phyloP scores from a whole-genome alignment of 2,113 vertebrate genomes.

The Ascaphus truei region DNA sequence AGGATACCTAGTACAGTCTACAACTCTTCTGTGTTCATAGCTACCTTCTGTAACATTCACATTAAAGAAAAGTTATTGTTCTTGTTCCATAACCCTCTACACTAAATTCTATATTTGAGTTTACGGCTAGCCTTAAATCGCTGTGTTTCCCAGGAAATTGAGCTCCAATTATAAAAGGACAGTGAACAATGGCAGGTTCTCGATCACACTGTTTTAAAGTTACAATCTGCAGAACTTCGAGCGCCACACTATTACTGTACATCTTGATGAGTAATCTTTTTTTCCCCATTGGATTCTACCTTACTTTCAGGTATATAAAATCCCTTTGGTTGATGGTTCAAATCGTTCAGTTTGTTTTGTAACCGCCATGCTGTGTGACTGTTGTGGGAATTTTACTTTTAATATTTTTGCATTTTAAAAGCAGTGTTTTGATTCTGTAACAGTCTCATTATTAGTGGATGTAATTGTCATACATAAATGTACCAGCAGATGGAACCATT shows the following conservation, averaged over 20 bases:
- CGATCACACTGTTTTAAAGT: constrained; percentile 9
- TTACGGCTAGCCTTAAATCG: constrained; percentile 32
- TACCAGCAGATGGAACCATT: constrained; percentile 79
- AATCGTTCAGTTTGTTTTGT: too few species aligned
- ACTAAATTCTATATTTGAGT: constrained; percentile 31
- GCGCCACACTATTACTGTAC: background rate
- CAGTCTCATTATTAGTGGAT: background rate
- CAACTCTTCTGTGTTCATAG: constrained; percentile 18
- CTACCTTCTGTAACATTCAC: constrained; percentile 27
- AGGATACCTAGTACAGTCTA: constrained; percentile 1
- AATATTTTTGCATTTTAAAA: too few species aligned
- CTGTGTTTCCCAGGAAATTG: constrained; percentile 36
- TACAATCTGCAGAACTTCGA: background rate
- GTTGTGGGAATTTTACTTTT: too few species aligned
- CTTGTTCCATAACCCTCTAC: constrained; percentile 27
- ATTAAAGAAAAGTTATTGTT: constrained; percentile 35
- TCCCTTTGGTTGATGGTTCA: background rate
- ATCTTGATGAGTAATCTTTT: background rate
- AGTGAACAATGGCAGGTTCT: constrained; percentile 5
- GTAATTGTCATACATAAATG: constrained; percentile 68
- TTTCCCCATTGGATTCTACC: too few species aligned
- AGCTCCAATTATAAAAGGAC: constrained; percentile 28
- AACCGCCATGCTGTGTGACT: too few species aligned
- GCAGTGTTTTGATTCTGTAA: too few species aligned
- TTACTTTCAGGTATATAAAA: background rate